These are phyloP conservation scores for Mythimna vitellina DNA, from an alignment of 2,888 invertebrate genomes.

Conservation along the genomic window DNA sequence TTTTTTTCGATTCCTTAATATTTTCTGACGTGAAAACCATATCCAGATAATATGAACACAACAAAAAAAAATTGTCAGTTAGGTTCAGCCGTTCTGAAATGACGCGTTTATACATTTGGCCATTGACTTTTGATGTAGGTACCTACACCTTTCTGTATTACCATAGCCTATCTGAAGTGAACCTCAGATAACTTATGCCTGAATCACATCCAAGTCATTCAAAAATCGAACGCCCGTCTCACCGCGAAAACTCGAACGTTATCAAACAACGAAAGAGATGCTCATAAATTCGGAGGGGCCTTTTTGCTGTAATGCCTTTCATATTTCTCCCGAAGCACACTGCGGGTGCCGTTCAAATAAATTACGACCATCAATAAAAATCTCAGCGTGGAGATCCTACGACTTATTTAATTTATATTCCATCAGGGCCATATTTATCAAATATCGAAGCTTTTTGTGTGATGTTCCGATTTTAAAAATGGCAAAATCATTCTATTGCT, in stretches of 20 bases:
- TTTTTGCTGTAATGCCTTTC: constrained; percentile 90
- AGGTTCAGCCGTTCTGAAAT: too few relatives aligned
- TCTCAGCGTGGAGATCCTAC: constrained; percentile 86
- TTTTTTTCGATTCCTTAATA: too few relatives aligned
- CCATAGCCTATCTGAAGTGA: neutral
- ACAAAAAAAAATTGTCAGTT: too few relatives aligned
- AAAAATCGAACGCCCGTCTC: constrained; percentile 60
- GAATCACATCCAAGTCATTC: constrained; percentile 3
- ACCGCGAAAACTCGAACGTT: constrained; percentile 70
- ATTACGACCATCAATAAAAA: constrained; percentile 90
- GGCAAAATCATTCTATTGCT: constrained; percentile 65
- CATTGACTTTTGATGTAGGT: too few relatives aligned
- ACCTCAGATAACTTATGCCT: neutral
- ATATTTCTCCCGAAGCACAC: constrained; percentile 89
- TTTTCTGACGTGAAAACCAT: too few relatives aligned
- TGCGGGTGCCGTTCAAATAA: constrained; percentile 90
- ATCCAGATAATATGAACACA: too few relatives aligned
- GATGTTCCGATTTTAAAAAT: constrained; percentile 66
- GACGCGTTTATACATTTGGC: too few relatives aligned
- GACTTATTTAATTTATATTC: constrained; percentile 91
- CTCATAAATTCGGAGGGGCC: constrained; percentile 89
- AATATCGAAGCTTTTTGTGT: constrained; percentile 80
- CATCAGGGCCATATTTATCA: constrained; percentile 88
- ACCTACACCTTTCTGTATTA: too few relatives aligned
- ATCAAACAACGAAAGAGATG: constrained; percentile 87